Base-by-base conservation (phyloP, 2,888 invertebrate genomes). In the Macrophya annulata region DNA sequence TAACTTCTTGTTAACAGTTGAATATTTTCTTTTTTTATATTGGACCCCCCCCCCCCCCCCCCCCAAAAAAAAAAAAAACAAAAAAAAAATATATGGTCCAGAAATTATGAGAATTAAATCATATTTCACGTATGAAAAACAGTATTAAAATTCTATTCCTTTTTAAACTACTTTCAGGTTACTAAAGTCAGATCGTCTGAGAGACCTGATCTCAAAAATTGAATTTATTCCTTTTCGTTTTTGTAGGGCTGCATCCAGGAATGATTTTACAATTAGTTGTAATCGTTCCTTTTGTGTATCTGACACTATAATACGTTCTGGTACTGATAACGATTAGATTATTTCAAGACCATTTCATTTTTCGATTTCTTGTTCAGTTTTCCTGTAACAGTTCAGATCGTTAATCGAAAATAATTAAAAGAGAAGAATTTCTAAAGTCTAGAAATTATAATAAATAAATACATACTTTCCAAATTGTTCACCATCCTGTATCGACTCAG, bases 401-500 rank as follows among this genome's bases (percentile, higher is more conserved):
- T 9, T 21, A 17, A 25, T 40, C 17, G 10, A 76, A 4, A 48
- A 76, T 10, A 48, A 8, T 40, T 10, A 8, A 3, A 51, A 51
- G 5, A 51, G 6, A n/a, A 17, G 17, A 51, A 51, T 17, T 17
- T 51, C 17, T 51, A 5, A 6, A 51, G 5, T 17, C 5, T 51
- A 17, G 51, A 51, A 17, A 17, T 51, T 51, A 8, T 71, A 21
- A 48, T 43, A 76, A 48, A 25, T 37, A 21, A 88, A n/a, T 40
- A 88, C 94, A 93, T 91, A 95, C 95, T 93, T 94, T 93, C 95
- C 95, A 91, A 96, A 96, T 31, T 93, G 90, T 92, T 96, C 96
- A 8, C 96, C 95, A 89, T 96, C 96, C 89, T 95, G 95, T 86
- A 96, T 95, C 0, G 96, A 95, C 90, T 96, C 96, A 2, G 96